These are phyloP conservation scores for Chionodraco myersi DNA, from an alignment of 2,113 vertebrate species.

Conservation along the genomic window DNA sequence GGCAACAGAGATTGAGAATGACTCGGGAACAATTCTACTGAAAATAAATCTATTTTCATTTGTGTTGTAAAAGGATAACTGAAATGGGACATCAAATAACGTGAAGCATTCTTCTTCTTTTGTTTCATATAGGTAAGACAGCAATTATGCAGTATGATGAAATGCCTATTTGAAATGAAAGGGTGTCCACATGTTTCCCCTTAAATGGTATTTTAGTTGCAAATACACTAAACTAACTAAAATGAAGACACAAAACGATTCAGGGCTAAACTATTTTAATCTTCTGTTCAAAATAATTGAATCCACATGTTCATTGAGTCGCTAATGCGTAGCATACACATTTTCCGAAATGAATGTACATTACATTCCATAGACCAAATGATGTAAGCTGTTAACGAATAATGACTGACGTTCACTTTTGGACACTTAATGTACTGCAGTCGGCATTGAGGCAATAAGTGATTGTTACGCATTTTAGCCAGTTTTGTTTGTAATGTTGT, in stretches of 20 bases:
- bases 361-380: too few species aligned
- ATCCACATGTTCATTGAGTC: background rate
- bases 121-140: background rate
- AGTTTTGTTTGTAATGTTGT: too few species aligned
- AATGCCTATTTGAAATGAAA: background rate
- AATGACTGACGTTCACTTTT: background rate
- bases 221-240: background rate
- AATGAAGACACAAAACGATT: background rate
- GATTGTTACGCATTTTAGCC: too few species aligned
- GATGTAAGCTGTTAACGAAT: background rate
- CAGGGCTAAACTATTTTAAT: background rate
- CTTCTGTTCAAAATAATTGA: background rate
- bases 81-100: background rate
- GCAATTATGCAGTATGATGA: background rate
- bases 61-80: conserved; percentile 4
- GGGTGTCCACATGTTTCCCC: background rate
- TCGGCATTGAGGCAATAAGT: too few species aligned
- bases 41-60: conserved; percentile 32
- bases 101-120: background rate
- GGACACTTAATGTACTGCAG: background rate
- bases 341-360: background rate
- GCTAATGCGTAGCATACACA: background rate
- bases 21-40: conserved; percentile 3
- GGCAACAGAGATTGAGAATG: too few species aligned
- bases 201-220: background rate